These are phyloP conservation scores for Melospiza georgiana DNA, from an alignment of 2,113 vertebrate genomes.

Conservation along the genomic window DNA sequence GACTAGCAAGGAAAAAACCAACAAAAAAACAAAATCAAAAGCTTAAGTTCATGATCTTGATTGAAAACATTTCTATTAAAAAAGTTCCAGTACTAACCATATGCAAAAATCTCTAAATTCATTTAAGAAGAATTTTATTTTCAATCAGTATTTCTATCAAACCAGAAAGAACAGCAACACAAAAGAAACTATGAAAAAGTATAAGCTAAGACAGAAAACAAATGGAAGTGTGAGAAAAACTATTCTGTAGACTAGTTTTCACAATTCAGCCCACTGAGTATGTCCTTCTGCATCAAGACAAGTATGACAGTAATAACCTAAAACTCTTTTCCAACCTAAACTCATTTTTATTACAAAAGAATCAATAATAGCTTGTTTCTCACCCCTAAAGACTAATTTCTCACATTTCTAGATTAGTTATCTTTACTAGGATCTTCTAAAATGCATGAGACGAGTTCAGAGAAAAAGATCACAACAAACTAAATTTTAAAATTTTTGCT, in stretches of 20 bases:
- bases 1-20: conserved; percentile 73
- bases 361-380: neutral
- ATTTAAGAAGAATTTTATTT: neutral
- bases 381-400: neutral
- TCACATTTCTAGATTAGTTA: neutral
- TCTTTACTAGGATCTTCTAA: neutral
- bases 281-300: neutral
- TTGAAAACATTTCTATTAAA: neutral
- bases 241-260: neutral
- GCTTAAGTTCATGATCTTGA: neutral
- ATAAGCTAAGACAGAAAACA: neutral
- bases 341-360: neutral
- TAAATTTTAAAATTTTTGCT: neutral
- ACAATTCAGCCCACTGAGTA: neutral
- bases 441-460: neutral
- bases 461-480: neutral
- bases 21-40: neutral
- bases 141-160: neutral
- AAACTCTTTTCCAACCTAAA: neutral
- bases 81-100: neutral
- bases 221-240: neutral
- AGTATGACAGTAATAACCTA: neutral
- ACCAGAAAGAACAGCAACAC: neutral
- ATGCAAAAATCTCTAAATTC: neutral
- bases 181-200: neutral